phyloP scores from a whole-genome alignment of 2,113 vertebrate genomes.

The Origma solitaria region DNA sequence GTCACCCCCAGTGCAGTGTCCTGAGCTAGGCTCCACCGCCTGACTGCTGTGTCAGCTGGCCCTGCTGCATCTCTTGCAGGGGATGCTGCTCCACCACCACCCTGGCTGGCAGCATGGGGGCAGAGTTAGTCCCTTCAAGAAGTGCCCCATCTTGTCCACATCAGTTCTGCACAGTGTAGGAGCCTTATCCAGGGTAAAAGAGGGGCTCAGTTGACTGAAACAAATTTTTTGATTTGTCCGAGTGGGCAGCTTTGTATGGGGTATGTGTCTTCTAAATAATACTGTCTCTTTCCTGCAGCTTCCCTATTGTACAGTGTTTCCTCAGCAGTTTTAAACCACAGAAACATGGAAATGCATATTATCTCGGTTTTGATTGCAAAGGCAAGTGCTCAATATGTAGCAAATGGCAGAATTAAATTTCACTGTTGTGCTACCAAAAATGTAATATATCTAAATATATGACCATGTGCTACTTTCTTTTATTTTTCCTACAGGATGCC shows the following conservation, averaged over 20 bases:
- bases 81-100: not conserved
- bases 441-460: not conserved
- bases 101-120: accelerated
- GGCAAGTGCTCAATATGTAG: not conserved
- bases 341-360: not conserved
- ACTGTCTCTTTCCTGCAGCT: not conserved
- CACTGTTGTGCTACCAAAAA: not conserved
- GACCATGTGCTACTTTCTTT: accelerated
- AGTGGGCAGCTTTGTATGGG: not conserved
- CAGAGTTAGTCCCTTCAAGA: not conserved
- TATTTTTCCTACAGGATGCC: not conserved
- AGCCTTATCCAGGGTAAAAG: not conserved
- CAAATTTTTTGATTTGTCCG: accelerated
- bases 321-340: not conserved
- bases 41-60: not conserved
- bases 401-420: not conserved
- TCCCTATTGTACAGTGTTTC: accelerated
- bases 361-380: not conserved
- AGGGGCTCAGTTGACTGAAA: accelerated
- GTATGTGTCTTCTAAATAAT: not conserved
- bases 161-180: not conserved
- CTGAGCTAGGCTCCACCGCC: not conserved
- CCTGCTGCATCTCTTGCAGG: not conserved
- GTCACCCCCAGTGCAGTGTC: not conserved
- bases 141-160: not conserved